phyloP scores from a whole-genome alignment of 2,797 vertebrate species.

The Lagocephalus sceleratus region DNA sequence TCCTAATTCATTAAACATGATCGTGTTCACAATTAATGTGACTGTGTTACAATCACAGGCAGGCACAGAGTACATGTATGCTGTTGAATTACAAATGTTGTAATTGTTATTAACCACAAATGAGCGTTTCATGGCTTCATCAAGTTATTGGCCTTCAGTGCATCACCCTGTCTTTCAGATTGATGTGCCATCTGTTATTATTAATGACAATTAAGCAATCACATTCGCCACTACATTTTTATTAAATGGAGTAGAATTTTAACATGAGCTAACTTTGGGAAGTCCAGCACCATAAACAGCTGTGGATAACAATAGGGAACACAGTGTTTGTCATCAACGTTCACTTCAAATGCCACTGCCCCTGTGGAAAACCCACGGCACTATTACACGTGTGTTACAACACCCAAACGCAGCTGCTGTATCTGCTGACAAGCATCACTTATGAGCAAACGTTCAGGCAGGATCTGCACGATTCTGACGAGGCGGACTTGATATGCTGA shows the following conservation, averaged over 20 bases:
- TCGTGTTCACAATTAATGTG: slow-evolving; percentile 13
- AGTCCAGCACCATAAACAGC: no score
- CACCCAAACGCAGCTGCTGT: slow-evolving; percentile 19
- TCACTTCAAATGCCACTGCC: no score
- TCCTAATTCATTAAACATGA: slow-evolving; percentile 18
- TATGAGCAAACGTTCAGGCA: slow-evolving; percentile 21
- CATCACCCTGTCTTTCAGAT: slow-evolving; percentile 5
- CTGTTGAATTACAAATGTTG: slow-evolving; percentile 9
- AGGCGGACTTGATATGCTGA: slow-evolving; percentile 29
- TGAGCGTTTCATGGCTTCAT: slow-evolving; percentile 18
- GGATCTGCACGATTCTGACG: slow-evolving; percentile 18
- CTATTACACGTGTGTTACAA: slow-evolving; percentile 22
- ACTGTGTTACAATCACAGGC: slow-evolving; percentile 9
- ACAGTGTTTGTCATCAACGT: no score
- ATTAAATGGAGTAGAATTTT: slow-evolving; percentile 1
- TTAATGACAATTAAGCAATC: slow-evolving; percentile 25
- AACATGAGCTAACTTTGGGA: no score
- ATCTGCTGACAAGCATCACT: slow-evolving; percentile 24
- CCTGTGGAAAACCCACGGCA: background rate
- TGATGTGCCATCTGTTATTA: slow-evolving; percentile 24
- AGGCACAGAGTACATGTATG: slow-evolving; percentile 15
- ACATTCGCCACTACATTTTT: slow-evolving; percentile 4
- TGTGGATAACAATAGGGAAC: no score
- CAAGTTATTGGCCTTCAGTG: slow-evolving; percentile 16
- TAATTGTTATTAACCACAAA: slow-evolving; percentile 15